Percentiles rank a stretch among this genome's conserved stretches.
Conservation (phyloP, 2,113 vertebrate species). For the Rhinoptilus africanus region DNA sequence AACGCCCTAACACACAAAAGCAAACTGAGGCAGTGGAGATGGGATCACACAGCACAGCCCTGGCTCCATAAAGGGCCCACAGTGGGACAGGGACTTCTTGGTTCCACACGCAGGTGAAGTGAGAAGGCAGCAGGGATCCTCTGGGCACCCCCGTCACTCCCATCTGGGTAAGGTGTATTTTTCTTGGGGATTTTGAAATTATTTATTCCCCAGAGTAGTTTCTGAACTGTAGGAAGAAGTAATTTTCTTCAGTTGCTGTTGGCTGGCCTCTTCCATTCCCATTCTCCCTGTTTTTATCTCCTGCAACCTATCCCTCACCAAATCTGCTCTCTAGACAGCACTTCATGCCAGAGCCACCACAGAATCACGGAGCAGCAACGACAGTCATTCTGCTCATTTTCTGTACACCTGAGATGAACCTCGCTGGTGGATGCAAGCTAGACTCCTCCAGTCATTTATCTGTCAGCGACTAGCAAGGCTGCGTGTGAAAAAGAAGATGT, state of each 20-base stretch:
- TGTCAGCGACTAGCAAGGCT: rapidly evolving
- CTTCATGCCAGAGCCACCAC: not conserved
- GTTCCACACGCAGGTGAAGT: not conserved
- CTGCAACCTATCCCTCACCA: not conserved
- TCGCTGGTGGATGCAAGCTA: not conserved
- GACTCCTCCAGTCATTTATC: not conserved
- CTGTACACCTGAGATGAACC: not conserved
- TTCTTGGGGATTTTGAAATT: not conserved
- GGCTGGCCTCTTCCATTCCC: rapidly evolving
- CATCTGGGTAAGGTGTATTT: not conserved
- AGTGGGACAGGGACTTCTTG: not conserved
- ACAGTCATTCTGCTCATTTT: not conserved
- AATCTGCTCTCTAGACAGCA: not conserved
- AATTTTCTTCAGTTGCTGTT: not conserved
- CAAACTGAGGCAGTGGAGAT: not conserved
- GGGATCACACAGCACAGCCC: not conserved
- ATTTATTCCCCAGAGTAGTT: not conserved
- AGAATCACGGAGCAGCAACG: rapidly evolving
- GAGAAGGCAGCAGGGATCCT: not conserved
- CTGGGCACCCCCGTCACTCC: not conserved
- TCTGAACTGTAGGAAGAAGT: not conserved
- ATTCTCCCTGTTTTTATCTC: not conserved
- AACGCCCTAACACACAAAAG: not conserved
- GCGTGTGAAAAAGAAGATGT: not conserved
- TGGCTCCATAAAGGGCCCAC: not conserved